These are phyloP conservation scores for Chondrosia reniformis DNA, from an alignment of 37 sponge, comb jelly and placozoan genomes.

Conservation along the genomic window DNA sequence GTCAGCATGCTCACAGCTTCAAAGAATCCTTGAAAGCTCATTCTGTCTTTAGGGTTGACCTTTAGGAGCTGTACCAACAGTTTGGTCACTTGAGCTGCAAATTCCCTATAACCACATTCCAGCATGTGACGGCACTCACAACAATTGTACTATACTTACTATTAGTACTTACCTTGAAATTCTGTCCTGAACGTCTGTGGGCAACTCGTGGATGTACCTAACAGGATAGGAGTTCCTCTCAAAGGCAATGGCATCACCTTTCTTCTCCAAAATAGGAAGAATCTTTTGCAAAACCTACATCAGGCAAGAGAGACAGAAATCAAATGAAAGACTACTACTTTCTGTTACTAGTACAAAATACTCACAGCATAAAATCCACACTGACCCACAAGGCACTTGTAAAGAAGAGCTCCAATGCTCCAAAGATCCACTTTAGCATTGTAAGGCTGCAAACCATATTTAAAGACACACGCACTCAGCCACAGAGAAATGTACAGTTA, in stretches of 20 bases:
- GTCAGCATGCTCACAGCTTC: slow-evolving; percentile 65
- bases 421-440: slow-evolving; percentile 93
- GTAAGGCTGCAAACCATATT: slow-evolving; percentile 20
- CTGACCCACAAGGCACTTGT: slow-evolving; percentile 80
- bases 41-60: slow-evolving; percentile 60
- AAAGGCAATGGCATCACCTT: slow-evolving; percentile 90
- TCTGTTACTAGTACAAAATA: not conserved
- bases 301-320: not conserved
- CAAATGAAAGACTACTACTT: not conserved
- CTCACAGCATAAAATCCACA: slow-evolving; percentile 95
- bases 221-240: slow-evolving; percentile 41
- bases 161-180: slow-evolving; percentile 55
- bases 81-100: not conserved
- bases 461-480: not conserved
- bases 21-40: slow-evolving; percentile 76
- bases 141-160: not conserved
- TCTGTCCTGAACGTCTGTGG: slow-evolving; percentile 59
- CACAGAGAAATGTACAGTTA: not conserved
- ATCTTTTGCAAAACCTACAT: slow-evolving; percentile 78
- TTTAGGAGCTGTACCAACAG: slow-evolving; percentile 58
- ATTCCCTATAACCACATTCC: not conserved
- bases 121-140: not conserved
- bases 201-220: slow-evolving; percentile 81
- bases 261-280: slow-evolving; percentile 71
- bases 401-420: slow-evolving; percentile 90